Evolutionary conservation across 2,888 invertebrate species (phyloP), one percentile per base, ranked within the genome.

Genomic region (Leucoma salicis): DNA sequence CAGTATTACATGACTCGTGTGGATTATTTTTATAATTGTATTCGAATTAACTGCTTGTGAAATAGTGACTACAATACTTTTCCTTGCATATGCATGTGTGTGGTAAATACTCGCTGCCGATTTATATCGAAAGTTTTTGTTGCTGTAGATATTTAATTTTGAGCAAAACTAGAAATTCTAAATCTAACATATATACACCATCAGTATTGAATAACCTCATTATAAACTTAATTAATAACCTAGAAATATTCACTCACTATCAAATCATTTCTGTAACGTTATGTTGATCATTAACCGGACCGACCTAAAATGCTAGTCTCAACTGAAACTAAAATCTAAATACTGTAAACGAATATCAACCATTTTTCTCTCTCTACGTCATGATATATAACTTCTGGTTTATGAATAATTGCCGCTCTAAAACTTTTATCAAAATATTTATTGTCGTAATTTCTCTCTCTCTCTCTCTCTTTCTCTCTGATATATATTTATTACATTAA

Each of bases 281-380:
- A 43, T 31, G 21, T 53, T 46, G 31, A 53, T 44, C 57, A 71
- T 68, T 70, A 75, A 69, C 68, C 49, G 51, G 74, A 76, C 82
- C 83, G 83, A 77, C 71, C 21, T 69, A 77, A 82, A 84, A 79
- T 67, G 88, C 88, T 88, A 87, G 87, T 88, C 87, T 88, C 87
- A 87, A 84, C 63, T 21, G 21, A 21, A 21, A 21, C 2, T 8
- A 3, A 21, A 21, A 8, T 21, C 21, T 8, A 21, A 21, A 21
- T 8, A 21, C 2, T 8, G n/a, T n/a, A 3, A 2, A 21, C 16
- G 16, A 3, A 21, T 8, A 21, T 21, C 8, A 21, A 6, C 8
- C 6, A 21, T 21, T 2, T 21, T 21, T 21, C 21, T 21, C 8
- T n/a, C 8, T 21, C 21, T 21, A 5, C 21, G 21, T 21, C 1